phyloP scores from a whole-genome alignment of 2,113 vertebrate species.

The Phyllopteryx taeniolatus region DNA sequence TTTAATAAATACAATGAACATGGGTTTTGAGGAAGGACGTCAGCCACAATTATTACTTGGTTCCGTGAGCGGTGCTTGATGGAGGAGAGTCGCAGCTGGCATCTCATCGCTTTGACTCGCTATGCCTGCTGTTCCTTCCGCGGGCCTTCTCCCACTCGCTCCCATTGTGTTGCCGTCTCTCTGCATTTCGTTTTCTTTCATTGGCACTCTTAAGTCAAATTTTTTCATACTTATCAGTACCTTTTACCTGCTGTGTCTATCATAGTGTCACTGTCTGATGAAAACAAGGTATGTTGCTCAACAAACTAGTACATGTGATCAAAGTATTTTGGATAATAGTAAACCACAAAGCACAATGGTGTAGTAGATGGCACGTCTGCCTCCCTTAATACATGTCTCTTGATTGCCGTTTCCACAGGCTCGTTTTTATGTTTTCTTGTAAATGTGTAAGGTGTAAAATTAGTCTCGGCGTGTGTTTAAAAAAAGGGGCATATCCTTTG shows the following conservation, averaged over 20 bases:
- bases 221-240: neutral
- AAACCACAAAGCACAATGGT: too few relatives aligned
- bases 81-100: constrained; percentile 55
- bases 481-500: constrained; percentile 14
- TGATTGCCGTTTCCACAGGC: too few relatives aligned
- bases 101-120: constrained; percentile 50
- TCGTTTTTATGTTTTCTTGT: too few relatives aligned
- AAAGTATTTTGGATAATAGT: too few relatives aligned
- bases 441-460: too few relatives aligned
- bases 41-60: constrained; percentile 56
- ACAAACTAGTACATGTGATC: too few relatives aligned
- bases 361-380: too few relatives aligned
- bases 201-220: constrained; percentile 33
- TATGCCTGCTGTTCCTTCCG: constrained; percentile 46
- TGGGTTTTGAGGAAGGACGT: constrained; percentile 35
- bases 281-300: too few relatives aligned
- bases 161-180: constrained; percentile 44
- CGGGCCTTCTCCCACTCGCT: constrained; percentile 31
- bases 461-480: too few relatives aligned
- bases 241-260: too few relatives aligned
- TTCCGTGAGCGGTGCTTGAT: constrained; percentile 51
- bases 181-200: constrained; percentile 19
- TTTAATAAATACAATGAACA: constrained; percentile 51
- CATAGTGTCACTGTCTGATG: too few relatives aligned
- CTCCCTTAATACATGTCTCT: too few relatives aligned